Evolutionary conservation across 1,140 invertebrate genomes (phyloP).

Genomic region (Calliphora vicina): DNA sequence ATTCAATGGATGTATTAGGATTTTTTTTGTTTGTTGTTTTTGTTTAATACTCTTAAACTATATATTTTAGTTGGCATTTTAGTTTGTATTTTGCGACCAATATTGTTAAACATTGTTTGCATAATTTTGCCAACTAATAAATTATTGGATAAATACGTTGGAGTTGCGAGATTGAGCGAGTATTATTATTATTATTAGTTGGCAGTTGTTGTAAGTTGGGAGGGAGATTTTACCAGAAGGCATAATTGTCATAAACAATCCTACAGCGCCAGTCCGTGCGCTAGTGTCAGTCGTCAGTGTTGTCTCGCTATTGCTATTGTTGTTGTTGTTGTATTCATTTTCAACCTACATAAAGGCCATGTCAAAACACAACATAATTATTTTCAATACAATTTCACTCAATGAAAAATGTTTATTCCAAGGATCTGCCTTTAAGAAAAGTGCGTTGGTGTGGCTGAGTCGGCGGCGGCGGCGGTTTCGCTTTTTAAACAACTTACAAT

Average conservation of each 20-base stretch:
- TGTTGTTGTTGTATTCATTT: not conserved
- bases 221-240: constrained; percentile 26
- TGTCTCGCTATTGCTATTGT: too few relatives aligned
- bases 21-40: not conserved
- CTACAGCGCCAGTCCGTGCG: constrained; percentile 12
- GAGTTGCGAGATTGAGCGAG: not conserved
- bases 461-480: not conserved
- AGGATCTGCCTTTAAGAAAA: constrained; percentile 3
- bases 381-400: constrained; percentile 33
- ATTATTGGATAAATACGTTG: constrained; percentile 34
- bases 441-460: constrained; percentile 21
- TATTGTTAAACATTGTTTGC: constrained; percentile 16
- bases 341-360: constrained; percentile 29
- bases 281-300: constrained; percentile 13
- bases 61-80: too few relatives aligned
- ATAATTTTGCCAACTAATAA: constrained; percentile 28
- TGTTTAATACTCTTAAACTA: too few relatives aligned
- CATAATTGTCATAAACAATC: constrained; percentile 23
- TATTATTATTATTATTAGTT: too few relatives aligned
- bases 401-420: constrained; percentile 29
- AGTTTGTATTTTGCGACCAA: not conserved
- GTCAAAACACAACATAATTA: constrained; percentile 32
- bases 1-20: not conserved
- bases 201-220: not conserved
- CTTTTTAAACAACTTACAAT: not conserved